phyloP scores from a whole-genome alignment of 2,888 invertebrate genomes.

The Tenthredo mesomela region DNA sequence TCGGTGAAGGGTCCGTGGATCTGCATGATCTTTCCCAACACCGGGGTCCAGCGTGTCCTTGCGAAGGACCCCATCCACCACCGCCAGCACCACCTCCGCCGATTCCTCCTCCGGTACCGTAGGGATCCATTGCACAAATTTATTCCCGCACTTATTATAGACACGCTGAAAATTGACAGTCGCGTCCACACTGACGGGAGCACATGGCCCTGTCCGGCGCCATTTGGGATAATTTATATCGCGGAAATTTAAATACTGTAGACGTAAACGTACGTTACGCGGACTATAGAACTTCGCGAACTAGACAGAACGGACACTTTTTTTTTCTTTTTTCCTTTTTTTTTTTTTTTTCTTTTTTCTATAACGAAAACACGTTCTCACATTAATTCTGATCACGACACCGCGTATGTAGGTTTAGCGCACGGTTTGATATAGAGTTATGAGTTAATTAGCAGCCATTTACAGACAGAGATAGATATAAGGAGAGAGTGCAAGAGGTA shows the following conservation, averaged over 20 bases:
- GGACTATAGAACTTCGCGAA: background rate
- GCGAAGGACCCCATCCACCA: constrained; percentile 48
- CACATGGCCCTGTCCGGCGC: constrained; percentile 73
- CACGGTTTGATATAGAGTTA: background rate
- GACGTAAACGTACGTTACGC: background rate
- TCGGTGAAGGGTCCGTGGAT: constrained; percentile 75
- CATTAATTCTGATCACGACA: constrained; percentile 32
- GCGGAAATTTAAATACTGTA: background rate
- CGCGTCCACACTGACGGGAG: constrained; percentile 46
- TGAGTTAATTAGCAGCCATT: constrained; percentile 28
- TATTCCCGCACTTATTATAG: constrained; percentile 8
- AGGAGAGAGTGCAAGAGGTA: constrained; percentile 42
- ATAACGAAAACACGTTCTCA: constrained; percentile 12
- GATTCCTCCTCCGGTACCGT: constrained; percentile 42
- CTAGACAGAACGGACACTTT: background rate
- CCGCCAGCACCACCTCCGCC: constrained; percentile 33
- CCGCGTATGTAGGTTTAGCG: background rate
- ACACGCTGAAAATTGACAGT: constrained; percentile 21
- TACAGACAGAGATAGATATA: constrained; percentile 9
- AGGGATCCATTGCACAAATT: constrained; percentile 39
- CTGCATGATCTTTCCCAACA: constrained; percentile 74
- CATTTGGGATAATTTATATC: constrained; percentile 59
- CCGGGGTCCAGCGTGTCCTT: constrained; percentile 61
- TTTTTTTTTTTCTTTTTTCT: background rate
- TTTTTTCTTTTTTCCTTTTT: background rate